These are phyloP conservation scores for Tenthredo mesomela DNA, from an alignment of 2,888 invertebrate genomes.

Conservation along the genomic window DNA sequence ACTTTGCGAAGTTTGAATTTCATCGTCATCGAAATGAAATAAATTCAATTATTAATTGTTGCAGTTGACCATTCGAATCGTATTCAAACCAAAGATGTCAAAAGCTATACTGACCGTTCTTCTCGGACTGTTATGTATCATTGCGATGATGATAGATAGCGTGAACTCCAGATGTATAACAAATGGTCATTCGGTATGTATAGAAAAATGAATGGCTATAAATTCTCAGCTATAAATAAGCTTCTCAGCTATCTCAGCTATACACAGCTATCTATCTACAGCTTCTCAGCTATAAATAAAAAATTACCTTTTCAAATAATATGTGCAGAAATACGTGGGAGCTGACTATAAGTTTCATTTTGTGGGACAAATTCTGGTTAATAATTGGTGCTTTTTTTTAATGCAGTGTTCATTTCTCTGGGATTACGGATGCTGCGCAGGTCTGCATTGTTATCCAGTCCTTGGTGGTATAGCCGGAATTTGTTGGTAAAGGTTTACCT, in stretches of 20 bases:
- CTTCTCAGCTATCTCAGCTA: too few species aligned
- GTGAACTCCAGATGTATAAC: neutral
- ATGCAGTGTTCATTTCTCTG: neutral
- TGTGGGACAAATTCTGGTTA: neutral
- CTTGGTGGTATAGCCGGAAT: neutral
- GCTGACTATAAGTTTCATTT: neutral
- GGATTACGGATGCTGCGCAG: neutral
- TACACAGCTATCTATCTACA: too few species aligned
- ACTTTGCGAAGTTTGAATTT: neutral
- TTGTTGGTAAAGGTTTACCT: neutral
- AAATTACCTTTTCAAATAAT: neutral
- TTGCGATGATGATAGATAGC: neutral
- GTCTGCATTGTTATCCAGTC: neutral
- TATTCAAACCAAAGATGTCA: neutral
- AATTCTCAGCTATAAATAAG: neutral
- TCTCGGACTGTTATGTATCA: neutral
- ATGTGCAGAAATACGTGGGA: too few species aligned
- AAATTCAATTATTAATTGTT: neutral
- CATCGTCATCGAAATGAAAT: neutral
- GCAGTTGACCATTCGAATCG: neutral
- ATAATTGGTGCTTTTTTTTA: neutral
- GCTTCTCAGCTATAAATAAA: neutral
- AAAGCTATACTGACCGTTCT: neutral
- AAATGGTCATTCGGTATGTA: neutral
- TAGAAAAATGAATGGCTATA: neutral